These are phyloP conservation scores for Mythimna pallens DNA, from an alignment of 2,888 invertebrate genomes.

Conservation along the genomic window DNA sequence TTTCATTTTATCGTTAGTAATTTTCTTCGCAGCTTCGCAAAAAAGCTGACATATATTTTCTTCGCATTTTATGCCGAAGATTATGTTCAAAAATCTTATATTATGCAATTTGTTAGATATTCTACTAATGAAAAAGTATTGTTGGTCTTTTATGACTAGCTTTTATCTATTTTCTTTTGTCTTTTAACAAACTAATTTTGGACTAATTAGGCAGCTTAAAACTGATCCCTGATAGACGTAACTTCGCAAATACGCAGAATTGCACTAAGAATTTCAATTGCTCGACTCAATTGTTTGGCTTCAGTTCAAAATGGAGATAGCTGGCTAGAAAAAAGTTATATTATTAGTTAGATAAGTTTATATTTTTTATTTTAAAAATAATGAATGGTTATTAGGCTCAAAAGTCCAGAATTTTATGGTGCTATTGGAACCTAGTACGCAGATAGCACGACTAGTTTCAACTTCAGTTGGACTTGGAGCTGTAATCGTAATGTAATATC, in stretches of 20 bases:
- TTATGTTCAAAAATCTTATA: neutral
- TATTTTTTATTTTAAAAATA: neutral
- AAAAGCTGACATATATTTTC: slow-evolving; percentile 4
- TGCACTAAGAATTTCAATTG: slow-evolving; percentile 8
- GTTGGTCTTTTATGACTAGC: neutral
- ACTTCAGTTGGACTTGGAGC: too few relatives aligned
- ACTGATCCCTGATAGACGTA: slow-evolving; percentile 10
- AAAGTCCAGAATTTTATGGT: neutral
- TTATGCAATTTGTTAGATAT: neutral
- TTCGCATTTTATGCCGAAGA: neutral
- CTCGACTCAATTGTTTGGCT: slow-evolving; percentile 26
- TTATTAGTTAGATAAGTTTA: neutral
- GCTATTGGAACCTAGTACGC: too few relatives aligned
- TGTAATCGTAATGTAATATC: too few relatives aligned
- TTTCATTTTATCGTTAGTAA: slow-evolving; percentile 29
- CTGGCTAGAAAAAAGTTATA: neutral
- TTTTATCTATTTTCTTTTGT: neutral
- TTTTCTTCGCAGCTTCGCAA: neutral
- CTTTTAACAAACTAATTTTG: slow-evolving; percentile 1
- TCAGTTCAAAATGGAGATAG: slow-evolving; percentile 28
- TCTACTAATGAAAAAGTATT: neutral
- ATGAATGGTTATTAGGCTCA: neutral
- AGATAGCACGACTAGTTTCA: too few relatives aligned
- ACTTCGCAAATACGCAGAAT: slow-evolving; percentile 2
- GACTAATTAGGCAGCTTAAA: slow-evolving; percentile 28